A percentile compares a stretch with the other conserved stretches of the same genome.
These are phyloP conservation scores for Pseudochirops corinnae DNA, from an alignment of 2,797 vertebrate species.

Conservation along the genomic window DNA sequence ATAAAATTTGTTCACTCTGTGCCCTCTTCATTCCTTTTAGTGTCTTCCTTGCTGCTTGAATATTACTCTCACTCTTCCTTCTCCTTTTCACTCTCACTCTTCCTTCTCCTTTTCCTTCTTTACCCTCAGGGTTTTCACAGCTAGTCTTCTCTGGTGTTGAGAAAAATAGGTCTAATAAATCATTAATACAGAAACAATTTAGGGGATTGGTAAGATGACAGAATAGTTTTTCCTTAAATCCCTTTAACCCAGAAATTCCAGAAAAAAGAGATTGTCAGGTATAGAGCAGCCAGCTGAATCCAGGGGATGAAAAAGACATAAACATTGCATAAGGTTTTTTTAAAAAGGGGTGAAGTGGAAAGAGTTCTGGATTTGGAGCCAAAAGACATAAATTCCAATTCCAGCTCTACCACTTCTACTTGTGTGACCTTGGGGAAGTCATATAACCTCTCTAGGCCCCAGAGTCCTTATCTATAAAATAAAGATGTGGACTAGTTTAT, in stretches of 20 bases:
- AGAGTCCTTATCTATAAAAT: neutral
- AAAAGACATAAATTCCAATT: neutral
- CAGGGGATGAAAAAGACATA: neutral
- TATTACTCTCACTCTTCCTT: neutral
- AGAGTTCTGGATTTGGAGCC: neutral
- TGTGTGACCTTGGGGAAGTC: neutral
- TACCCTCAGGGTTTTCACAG: neutral
- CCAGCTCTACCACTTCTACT: neutral
- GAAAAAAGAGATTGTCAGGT: neutral
- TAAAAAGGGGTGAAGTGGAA: neutral
- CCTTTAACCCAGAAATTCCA: neutral
- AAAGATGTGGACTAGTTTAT: neutral
- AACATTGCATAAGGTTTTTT: neutral
- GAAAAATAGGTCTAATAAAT: neutral
- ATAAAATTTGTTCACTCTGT: neutral
- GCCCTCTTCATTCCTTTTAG: neutral
- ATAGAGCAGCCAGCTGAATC: neutral
- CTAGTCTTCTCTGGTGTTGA: neutral
- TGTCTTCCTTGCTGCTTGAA: neutral
- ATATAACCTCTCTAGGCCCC: neutral
- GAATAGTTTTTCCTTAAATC: neutral
- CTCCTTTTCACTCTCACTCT: neutral
- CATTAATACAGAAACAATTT: neutral
- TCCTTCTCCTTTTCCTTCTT: neutral
- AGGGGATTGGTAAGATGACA: neutral